Conservation (phyloP, 2,113 vertebrate species). For the Pteruthius melanotis region DNA sequence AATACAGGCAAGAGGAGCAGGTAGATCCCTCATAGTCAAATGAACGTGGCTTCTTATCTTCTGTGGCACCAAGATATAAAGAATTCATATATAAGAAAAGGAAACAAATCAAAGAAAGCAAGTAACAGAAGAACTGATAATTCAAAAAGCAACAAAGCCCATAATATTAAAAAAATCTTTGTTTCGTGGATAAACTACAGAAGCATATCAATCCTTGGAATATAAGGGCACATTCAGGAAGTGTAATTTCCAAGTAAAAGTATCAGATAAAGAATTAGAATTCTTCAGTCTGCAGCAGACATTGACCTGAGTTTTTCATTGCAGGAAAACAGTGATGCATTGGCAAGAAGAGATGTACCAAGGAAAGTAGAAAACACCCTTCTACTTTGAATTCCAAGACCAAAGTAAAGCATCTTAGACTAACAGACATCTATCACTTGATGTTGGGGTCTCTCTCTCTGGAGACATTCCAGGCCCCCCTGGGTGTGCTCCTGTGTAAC, state of each 20-base stretch:
- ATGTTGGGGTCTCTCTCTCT: neutral
- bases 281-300: neutral
- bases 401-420: neutral
- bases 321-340: neutral
- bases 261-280: neutral
- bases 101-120: neutral
- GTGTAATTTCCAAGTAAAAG: neutral
- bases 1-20: neutral
- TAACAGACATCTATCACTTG: neutral
- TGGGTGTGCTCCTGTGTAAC: accelerated
- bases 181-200: neutral
- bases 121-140: neutral
- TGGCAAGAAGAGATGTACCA: neutral
- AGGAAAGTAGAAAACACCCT: neutral
- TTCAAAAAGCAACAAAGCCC: neutral
- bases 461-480: neutral
- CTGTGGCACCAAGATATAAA: neutral
- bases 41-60: neutral
- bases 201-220: neutral
- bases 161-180: neutral
- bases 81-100: neutral
- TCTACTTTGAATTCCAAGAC: neutral
- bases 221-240: neutral
- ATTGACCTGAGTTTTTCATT: neutral
- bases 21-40: neutral